Percentiles rank a stretch among this genome's conserved stretches.
phyloP scores from a whole-genome alignment of 2,113 vertebrate genomes.

The Trematomus loennbergii region DNA sequence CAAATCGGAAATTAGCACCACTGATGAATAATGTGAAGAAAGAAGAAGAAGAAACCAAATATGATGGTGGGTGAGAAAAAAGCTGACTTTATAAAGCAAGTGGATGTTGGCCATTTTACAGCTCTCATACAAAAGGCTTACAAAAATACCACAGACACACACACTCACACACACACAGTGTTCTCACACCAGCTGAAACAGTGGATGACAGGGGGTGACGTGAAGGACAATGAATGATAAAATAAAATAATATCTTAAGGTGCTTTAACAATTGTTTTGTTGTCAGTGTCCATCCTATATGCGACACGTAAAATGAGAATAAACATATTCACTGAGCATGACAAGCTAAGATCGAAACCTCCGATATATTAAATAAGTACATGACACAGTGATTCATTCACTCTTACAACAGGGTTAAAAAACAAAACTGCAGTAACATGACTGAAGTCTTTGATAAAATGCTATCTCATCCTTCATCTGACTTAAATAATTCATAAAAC shows the following conservation, averaged over 20 bases:
- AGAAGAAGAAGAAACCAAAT: slow-evolving; percentile 69
- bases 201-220: slow-evolving; percentile 54
- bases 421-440: slow-evolving; percentile 15
- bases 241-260: slow-evolving; percentile 85
- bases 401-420: slow-evolving; percentile 31
- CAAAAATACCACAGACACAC: slow-evolving; percentile 84
- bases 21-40: slow-evolving; percentile 55
- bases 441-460: slow-evolving; percentile 24
- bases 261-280: slow-evolving; percentile 80
- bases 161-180: slow-evolving; percentile 66
- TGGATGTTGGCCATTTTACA: slow-evolving; percentile 83
- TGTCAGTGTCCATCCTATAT: slow-evolving; percentile 67
- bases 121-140: slow-evolving; percentile 91
- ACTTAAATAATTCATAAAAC: slow-evolving; percentile 67
- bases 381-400: slow-evolving; percentile 47
- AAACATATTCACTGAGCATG: slow-evolving; percentile 43
- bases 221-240: slow-evolving; percentile 64
- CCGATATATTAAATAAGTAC: slow-evolving; percentile 26
- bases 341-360: slow-evolving; percentile 19
- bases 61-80: slow-evolving; percentile 79
- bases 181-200: slow-evolving; percentile 56
- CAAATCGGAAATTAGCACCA: slow-evolving; percentile 46
- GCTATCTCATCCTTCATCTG: slow-evolving; percentile 16
- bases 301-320: slow-evolving; percentile 49
- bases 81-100: slow-evolving; percentile 87